Percentiles rank a stretch among this genome's conserved stretches.
Conservation (phyloP, 2,888 invertebrate species). For the Anthoptus insignis region DNA sequence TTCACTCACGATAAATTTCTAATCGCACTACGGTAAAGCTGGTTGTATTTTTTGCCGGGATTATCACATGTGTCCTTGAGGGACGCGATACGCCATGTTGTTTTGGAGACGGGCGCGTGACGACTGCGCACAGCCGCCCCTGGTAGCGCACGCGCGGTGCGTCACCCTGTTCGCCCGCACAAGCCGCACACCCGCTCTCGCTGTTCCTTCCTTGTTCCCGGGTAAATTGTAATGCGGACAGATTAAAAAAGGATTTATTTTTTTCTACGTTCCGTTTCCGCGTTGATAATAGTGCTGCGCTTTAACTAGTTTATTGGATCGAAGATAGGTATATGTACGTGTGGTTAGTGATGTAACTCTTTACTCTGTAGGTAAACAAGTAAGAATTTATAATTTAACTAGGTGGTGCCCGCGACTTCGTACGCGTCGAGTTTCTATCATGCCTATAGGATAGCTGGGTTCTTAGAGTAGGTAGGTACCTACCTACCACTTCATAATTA, state of each 20-base stretch:
- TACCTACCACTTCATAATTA: too few species aligned
- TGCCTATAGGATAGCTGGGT: too few species aligned
- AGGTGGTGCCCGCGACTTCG: too few species aligned
- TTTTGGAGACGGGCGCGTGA: slow-evolving; percentile 80
- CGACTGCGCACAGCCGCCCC: slow-evolving; percentile 81
- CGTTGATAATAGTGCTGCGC: slow-evolving; percentile 21
- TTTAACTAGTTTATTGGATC: slow-evolving; percentile 14
- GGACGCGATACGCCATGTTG: slow-evolving; percentile 77
- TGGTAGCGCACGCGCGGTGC: slow-evolving; percentile 73
- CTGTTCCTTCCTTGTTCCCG: slow-evolving; percentile 55
- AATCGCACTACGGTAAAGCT: slow-evolving; percentile 56
- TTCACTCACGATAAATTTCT: slow-evolving; percentile 57
- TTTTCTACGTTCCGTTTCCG: slow-evolving; percentile 39
- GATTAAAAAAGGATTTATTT: slow-evolving; percentile 51
- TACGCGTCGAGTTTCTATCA: too few species aligned
- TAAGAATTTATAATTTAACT: too few species aligned
- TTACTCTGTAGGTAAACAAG: too few species aligned
- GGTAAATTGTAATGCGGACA: slow-evolving; percentile 12
- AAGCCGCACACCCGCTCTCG: slow-evolving; percentile 45
- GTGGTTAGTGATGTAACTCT: too few species aligned
- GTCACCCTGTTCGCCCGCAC: slow-evolving; percentile 66
- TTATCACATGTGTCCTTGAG: slow-evolving; percentile 79
- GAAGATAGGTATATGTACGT: too few species aligned
- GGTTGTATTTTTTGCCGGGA: slow-evolving; percentile 66
- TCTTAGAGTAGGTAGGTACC: too few species aligned